Base-by-base conservation (phyloP, 1,140 invertebrate genomes). In the Pararge aegeria region DNA sequence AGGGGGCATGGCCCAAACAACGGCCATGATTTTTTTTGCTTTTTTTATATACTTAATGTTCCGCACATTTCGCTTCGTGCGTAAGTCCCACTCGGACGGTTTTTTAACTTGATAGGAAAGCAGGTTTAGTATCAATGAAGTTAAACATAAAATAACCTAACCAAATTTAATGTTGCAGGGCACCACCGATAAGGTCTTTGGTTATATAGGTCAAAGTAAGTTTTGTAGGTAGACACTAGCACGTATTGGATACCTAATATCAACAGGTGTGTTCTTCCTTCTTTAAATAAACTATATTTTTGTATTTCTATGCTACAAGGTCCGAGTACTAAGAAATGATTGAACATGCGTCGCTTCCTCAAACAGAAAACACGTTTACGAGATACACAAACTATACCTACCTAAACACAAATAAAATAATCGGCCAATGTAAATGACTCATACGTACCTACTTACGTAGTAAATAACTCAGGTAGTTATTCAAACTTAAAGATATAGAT, bases 311-410 rank as follows among this genome's bases (percentile, higher is more conserved):
- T 51, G 46, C 48, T 53, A 54, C 38, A 24, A 49, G 50, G 24
- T 55, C 21, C 46, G 46, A 62, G 54, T 63, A 57, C 61, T 57
- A 20, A 21, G 65, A 63, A 61, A 27, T 60, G 37, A 64, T 62
- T 48, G 52, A 53, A 57, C 61, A 38, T 20, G 9, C 51, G 56
- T 53, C 51, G 46, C 50, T 68, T 64, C 65, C 65, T 64, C 61
- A 67, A 59, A 61, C 63, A 66, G 34, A 61, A 67, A 59, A 67
- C 61, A 59, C 37, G 61, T 70, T 67, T 64, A 57, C 13, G 5
- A 48, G 60, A 70, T 66, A 61, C 54, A 55, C 54, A 61, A 62
- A 61, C 40, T 60, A 20, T 21, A 52, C 54, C 29, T 30, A 30
- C 29, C 27, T 27, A 27, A 27, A 60, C 37, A 30, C 37, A 61